Evolutionary conservation across 2,113 vertebrate species (phyloP), one percentile per base, ranked within the genome.

Genomic region (Prochilodus magdalenae): DNA sequence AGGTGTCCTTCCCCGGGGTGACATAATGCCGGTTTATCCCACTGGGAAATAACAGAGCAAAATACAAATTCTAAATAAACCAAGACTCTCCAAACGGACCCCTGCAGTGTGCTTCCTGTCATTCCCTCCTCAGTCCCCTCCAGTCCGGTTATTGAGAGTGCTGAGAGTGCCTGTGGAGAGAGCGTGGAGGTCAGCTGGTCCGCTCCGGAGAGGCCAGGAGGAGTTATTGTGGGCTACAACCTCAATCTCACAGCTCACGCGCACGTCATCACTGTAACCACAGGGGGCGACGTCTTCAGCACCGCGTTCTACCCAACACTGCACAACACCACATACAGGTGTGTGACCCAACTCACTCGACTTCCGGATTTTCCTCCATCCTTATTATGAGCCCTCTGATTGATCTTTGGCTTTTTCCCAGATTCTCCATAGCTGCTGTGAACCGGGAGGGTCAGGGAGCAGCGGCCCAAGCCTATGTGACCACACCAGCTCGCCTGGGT

Each of bases 301-400:
- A n/a, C 70, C 13, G 74, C 63, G 0, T 94, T 95, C 89, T 95
- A 92, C 47, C 93, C 93, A 2, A 94, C 93, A 57, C 82, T 89
- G 22, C 89, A 93, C 77, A 93, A 93, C 80, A 94, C 85, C 53
- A 93, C 92, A 49, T 95, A 96, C 91, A 94, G 94, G 94, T 93
- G 3, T 29, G 26, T 3, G 36, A 36, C 7, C 36, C 36, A 36
- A 36, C 11, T 44, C 8, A 7, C 1, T 44, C 11, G 40, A 44
- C 11, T 44, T 44, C 11, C 40, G 5, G 4, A 8, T 44, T 44
- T 44, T 44, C 8, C 1, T 44, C 5, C 40, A 44, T 44, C 36
- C 7, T 4, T 4, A 36, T 29, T 5, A 29, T 7, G n/a, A n/a
- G n/a, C n/a, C n/a, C n/a, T n/a, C n/a, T n/a, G n/a, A n/a, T n/a